Conservation (phyloP, 2,888 invertebrate species). For the Dasysyrphus albostriatus region DNA sequence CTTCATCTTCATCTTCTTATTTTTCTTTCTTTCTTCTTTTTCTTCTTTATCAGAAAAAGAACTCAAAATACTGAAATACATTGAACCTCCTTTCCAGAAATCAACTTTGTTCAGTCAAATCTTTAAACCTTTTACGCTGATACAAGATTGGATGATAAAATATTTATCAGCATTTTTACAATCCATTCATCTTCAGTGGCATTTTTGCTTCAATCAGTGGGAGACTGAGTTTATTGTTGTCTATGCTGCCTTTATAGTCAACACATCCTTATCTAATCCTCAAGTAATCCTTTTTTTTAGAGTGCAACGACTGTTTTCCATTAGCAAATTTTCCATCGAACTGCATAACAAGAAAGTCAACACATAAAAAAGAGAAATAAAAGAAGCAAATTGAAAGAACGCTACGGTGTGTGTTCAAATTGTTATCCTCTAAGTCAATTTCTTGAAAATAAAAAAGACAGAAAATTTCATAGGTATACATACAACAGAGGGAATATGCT, state of each 20-base stretch:
- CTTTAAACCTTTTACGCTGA: background rate
- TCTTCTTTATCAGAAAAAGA: too few species aligned
- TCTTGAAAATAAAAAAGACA: conserved; percentile 11
- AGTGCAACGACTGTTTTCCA: conserved; percentile 76
- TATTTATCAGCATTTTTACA: conserved; percentile 21
- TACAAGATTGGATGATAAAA: conserved; percentile 22
- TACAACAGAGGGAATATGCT: conserved; percentile 31
- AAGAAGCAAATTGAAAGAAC: conserved; percentile 30
- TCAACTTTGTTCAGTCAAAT: background rate
- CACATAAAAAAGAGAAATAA: background rate
- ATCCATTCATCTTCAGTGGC: conserved; percentile 15
- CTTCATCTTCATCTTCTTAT: too few species aligned
- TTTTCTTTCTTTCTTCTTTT: too few species aligned
- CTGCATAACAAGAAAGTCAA: conserved; percentile 13
- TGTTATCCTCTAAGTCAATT: conserved; percentile 75
- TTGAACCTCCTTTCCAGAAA: background rate
- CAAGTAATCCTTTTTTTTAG: conserved; percentile 64
- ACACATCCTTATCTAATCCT: conserved; percentile 63
- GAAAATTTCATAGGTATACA: too few species aligned
- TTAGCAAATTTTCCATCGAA: conserved; percentile 68
- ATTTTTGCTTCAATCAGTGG: conserved; percentile 3
- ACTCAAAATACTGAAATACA: background rate
- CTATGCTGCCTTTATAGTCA: conserved; percentile 11
- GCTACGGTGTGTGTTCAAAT: conserved; percentile 53
- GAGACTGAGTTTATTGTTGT: too few species aligned